Base-by-base conservation (phyloP, 2,797 vertebrate genomes). In the Clamator glandarius region DNA sequence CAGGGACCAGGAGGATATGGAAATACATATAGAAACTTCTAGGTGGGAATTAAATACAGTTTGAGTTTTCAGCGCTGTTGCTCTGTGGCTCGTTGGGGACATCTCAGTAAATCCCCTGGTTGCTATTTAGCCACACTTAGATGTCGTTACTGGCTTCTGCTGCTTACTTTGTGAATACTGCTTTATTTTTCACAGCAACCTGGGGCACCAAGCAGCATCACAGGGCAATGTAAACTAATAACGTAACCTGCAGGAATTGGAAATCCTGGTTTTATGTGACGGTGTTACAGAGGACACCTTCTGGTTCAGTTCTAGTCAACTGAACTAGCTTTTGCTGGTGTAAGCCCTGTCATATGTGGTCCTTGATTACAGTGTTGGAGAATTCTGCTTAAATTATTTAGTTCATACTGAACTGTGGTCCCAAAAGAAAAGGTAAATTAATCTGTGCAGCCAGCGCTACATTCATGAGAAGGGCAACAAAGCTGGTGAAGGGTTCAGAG, bases 291-390 rank as follows among this genome's bases (percentile, higher is more conserved):
- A n/a, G n/a, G n/a, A n/a, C n/a, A n/a, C n/a, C n/a, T n/a, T n/a
- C n/a, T n/a, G n/a, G n/a, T n/a, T n/a, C n/a, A n/a, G n/a, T n/a
- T n/a, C n/a, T n/a, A n/a, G n/a, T n/a, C n/a, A n/a, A n/a, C n/a
- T n/a, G n/a, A n/a, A n/a, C n/a, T 68, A 4, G 7, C 44, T 62
- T 79, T 91, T 58, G 5, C 12, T 72, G 4, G 4, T 41, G 8
- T 68, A 67, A 84, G 17, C 11, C 5, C 1, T 66, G 48, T 36
- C 13, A 4, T 26, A 28, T 0, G 0, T 36, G 5, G 11, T 74
- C 9, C n/a, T 69, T 55, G 23, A 28, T 68, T 58, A 25, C 31
- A 35, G 9, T 25, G 12, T 12, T 87, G 67, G 24, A 29, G 90
- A 84, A 69, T 61, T 35, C 19, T 9, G 3, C 7, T 54, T 36